Base-by-base conservation (phyloP, 2,113 vertebrate species). In the Antennarius striatus region DNA sequence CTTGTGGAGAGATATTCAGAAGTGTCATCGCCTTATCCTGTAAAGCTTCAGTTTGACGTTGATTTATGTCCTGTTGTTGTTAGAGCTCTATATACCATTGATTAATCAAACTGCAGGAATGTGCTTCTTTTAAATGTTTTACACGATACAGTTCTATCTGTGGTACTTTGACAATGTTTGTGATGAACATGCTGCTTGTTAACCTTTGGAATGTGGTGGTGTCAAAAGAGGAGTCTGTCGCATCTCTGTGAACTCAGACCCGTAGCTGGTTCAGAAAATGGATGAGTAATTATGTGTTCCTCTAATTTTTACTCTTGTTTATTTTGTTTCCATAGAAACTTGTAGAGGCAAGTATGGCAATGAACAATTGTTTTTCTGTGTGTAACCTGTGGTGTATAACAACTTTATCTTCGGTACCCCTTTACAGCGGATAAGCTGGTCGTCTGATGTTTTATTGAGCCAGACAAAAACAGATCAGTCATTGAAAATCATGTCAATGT, bases 311-410 rank as follows among this genome's bases (percentile, higher is more conserved):
- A 66, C 77, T 93, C 90, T 94, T 93, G 93, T 97, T 93, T 85
- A 56, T 95, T 97, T 94, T 94, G 89, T 96, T 95, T 95, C 95
- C 88, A 76, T 97, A 98, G 96, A 98, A 97, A 96, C 93, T 95
- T 93, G 92, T 97, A 91, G 94, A 97, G 96, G 96, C 96, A 97
- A 99, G 96, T 98, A 98, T 96, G 81, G 68, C 63, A 82, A 85
- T 78, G 60, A 87, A 74, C 79, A 63, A 87, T 90, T 81, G 42
- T 82, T 89, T 84, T 66, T 86, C 69, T 90, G 84, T 84, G 83
- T 90, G 83, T 93, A 76, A 82, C 80, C 84, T 80, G 78, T 82
- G 75, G 79, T 89, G 69, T 78, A 84, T 85, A 87, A 86, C 81
- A 71, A 66, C 87, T 91, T 90, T 86, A 87, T 89, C 86, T 81